These are phyloP conservation scores for Cynopterus sphinx DNA, from an alignment of 2,797 vertebrate genomes.

Conservation along the genomic window DNA sequence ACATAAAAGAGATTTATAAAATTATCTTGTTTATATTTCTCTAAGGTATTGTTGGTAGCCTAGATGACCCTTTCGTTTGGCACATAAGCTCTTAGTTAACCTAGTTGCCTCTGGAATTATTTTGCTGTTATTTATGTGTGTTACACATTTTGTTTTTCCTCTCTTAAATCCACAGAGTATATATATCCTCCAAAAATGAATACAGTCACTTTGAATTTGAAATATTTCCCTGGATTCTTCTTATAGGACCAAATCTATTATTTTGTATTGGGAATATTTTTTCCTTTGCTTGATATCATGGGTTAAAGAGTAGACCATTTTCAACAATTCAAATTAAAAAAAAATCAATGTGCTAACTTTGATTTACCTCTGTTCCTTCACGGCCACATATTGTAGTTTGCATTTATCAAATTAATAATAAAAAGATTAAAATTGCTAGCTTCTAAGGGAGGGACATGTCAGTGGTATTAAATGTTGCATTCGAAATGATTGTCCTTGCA, in stretches of 20 bases:
- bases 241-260: slow-evolving; percentile 58
- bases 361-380: slow-evolving; percentile 75
- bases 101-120: neutral
- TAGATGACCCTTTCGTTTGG: slow-evolving; percentile 1
- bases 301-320: slow-evolving; percentile 47
- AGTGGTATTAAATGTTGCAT: slow-evolving; percentile 68
- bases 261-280: neutral
- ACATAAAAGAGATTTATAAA: slow-evolving; percentile 54
- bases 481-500: slow-evolving; percentile 71
- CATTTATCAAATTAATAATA: slow-evolving; percentile 83
- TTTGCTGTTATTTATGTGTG: neutral
- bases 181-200: slow-evolving; percentile 43
- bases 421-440: slow-evolving; percentile 77
- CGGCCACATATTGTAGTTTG: slow-evolving; percentile 61
- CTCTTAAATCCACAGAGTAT: neutral
- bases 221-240: slow-evolving; percentile 56
- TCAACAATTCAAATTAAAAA: slow-evolving; percentile 74
- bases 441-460: slow-evolving; percentile 68
- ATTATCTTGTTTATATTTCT: slow-evolving; percentile 57
- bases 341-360: slow-evolving; percentile 65
- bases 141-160: neutral
- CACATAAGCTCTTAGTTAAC: neutral
- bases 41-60: slow-evolving; percentile 30
- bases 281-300: slow-evolving; percentile 50
- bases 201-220: slow-evolving; percentile 57